Evolutionary conservation across 2,888 invertebrate species (phyloP).

Genomic region (Acanthosepion lycidas): DNA sequence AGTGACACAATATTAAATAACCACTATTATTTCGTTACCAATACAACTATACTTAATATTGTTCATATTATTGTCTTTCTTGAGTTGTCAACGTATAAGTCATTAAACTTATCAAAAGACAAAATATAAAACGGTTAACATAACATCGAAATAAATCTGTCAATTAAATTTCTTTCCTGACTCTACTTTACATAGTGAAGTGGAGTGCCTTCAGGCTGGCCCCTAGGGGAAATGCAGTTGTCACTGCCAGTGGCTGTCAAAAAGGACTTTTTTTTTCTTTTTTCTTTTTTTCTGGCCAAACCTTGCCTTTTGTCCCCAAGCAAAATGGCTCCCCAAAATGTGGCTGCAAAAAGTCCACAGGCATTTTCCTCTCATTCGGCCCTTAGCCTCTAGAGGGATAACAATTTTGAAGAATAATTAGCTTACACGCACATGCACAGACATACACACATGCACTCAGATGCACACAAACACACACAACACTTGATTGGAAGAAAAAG

Average conservation of each 20-base stretch:
- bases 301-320: not conserved
- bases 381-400: slow-evolving; percentile 10
- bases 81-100: not conserved
- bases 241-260: not conserved
- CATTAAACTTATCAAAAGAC: not conserved
- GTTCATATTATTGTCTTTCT: not conserved
- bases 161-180: not conserved
- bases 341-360: not conserved
- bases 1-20: not conserved
- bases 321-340: not conserved
- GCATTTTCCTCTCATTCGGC: slow-evolving; percentile 8
- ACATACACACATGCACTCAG: no score
- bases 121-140: not conserved
- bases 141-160: not conserved
- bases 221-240: not conserved
- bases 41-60: no score
- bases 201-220: not conserved
- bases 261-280: not conserved
- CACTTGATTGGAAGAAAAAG: not conserved
- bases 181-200: not conserved
- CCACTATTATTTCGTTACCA: not conserved
- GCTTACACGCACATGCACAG: not conserved
- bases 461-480: not conserved
- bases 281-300: not conserved
- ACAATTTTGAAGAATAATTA: not conserved